phyloP scores from a whole-genome alignment of 2,888 invertebrate species.

The Drosophila lacicola region DNA sequence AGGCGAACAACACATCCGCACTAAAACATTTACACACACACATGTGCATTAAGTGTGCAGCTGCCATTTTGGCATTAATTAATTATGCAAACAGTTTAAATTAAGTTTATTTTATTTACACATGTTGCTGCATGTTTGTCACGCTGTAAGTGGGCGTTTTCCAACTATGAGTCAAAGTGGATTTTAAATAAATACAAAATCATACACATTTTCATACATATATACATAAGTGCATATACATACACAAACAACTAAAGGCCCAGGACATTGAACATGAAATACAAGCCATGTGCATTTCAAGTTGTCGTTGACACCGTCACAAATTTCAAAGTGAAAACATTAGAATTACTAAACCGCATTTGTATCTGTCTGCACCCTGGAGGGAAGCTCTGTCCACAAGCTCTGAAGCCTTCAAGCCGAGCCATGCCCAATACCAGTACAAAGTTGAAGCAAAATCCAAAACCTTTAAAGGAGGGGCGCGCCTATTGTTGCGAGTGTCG shows the following conservation, averaged over 20 bases:
- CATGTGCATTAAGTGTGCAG: conserved; percentile 2
- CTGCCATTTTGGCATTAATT: conserved; percentile 68
- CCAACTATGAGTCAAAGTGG: conserved; percentile 4
- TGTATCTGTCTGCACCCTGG: background rate
- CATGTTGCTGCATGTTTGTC: conserved; percentile 62
- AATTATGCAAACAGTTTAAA: conserved; percentile 79
- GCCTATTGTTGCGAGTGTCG: too few species aligned
- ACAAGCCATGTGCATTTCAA: background rate
- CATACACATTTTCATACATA: conserved; percentile 6
- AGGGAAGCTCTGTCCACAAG: background rate
- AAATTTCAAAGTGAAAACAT: conserved; percentile 3
- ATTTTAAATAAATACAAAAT: conserved; percentile 45
- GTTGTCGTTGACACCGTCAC: conserved; percentile 2
- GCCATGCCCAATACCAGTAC: background rate
- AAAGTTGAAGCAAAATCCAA: background rate
- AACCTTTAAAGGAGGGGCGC: too few species aligned
- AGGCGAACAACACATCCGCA: background rate
- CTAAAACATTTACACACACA: background rate
- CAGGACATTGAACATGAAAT: background rate
- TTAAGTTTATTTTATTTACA: conserved; percentile 77
- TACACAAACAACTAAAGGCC: background rate
- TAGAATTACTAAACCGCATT: background rate
- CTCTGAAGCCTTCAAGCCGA: background rate
- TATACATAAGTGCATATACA: background rate
- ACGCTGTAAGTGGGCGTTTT: conserved; percentile 9